Base-by-base conservation (phyloP, 30 jellyfish, hydroid and myxozoan genomes). In the Mastigias papua region DNA sequence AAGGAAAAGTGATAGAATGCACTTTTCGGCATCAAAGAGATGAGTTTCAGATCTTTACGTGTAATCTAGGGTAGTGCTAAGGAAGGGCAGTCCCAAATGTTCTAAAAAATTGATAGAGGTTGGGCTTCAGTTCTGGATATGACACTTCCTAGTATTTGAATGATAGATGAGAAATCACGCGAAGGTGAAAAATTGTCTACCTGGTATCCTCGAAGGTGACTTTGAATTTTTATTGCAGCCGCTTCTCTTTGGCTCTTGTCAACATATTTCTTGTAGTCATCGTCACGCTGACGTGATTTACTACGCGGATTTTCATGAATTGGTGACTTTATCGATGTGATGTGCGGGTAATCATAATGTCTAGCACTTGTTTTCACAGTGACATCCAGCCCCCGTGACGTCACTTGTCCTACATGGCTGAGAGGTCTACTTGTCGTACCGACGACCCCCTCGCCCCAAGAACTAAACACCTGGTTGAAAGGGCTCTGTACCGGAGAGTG, bases 141-240 rank as follows among this genome's bases (percentile, higher is more conserved):
- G n/a, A n/a, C n/a, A n/a, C n/a, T n/a, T n/a, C n/a, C n/a, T n/a
- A n/a, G n/a, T n/a, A n/a, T n/a, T n/a, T n/a, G n/a, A n/a, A n/a
- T n/a, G n/a, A n/a, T n/a, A n/a, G n/a, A n/a, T n/a, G n/a, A n/a
- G n/a, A n/a, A n/a, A n/a, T n/a, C n/a, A n/a, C n/a, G n/a, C n/a
- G n/a, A n/a, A n/a, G n/a, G n/a, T n/a, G n/a, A n/a, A n/a, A n/a
- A 35, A 48, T n/a, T 50, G 42, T 29, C 25, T 7, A 86, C 95
- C 90, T 86, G 95, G 54, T 88, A 77, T n/a, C 96, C 96, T 19
- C 96, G 96, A 32, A 77, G 61, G 20, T 46, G 42, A 15, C 80
- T 77, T 68, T 88, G 96, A 20, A 88, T 88, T 33, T 30, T 51
- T 16, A 88, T 82, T 15, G 96, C 96, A 8, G 96, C 96, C n/a